Base-by-base conservation (phyloP, 2,113 vertebrate genomes). In the Alexandromys fortis region DNA sequence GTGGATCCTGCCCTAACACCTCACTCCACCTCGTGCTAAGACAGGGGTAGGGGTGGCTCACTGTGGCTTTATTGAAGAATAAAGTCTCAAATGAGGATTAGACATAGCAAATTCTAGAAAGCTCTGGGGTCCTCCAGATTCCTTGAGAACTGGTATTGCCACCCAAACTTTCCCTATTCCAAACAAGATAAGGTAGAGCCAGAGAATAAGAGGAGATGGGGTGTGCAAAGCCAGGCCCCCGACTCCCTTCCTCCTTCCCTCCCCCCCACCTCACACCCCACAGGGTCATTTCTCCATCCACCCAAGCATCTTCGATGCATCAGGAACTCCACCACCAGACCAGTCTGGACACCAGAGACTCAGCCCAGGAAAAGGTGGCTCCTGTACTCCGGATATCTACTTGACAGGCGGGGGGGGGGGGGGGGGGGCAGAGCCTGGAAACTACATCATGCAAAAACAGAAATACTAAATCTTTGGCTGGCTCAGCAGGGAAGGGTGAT, bases 191-290 rank as follows among this genome's bases (percentile, higher is more conserved):
- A 76, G 68, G 26, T 9, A 3, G 13, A 38, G 6, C 22, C 0
- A 5, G 1, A 2, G 61, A 68, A 0, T 5, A 3, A 5, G 16
- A 68, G 11, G n/a, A 35, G 24, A 35, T 42, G 21, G 22, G 17
- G 28, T 5, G 4, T 11, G 16, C 17, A 42, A n/a, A 76, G 38
- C 55, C 45, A 28, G 70, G 30, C 26, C 47, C 55, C 63, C 0
- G n/a, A 83, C 26, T 58, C 58, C 58, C 58, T 58, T 13, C n/a
- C 35, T 70, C 1, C 45, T 45, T 45, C 45, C 45, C 49, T 49
- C 49, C 9, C 49, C 14, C 70, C 24, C 70, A 38, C 47, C 76
- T 58, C 77, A 1, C 42, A 30, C 11, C 21, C 33, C 13, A 1
- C 38, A 16, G 17, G 4, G 42, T n/a, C 28, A 7, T 72, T 26